Percentiles rank a stretch among this genome's conserved stretches.
Conservation (phyloP, 2,797 vertebrate species). For the Lophotriccus pileatus region DNA sequence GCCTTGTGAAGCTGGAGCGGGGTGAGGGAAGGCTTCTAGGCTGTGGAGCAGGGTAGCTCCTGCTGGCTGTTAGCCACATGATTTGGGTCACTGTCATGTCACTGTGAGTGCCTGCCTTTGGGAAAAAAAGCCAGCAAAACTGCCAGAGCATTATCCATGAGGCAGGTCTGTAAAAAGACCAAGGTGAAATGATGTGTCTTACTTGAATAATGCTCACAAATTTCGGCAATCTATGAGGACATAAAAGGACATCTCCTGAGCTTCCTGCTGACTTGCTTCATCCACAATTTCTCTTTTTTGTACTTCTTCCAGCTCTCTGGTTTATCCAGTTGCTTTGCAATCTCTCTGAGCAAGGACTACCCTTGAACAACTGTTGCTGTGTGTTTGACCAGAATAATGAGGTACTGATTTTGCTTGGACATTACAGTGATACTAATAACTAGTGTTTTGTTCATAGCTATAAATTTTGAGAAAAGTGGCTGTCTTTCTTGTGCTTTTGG, state of each 20-base stretch:
- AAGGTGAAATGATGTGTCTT: not conserved
- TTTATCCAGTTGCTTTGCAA: not conserved
- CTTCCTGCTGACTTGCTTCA: not conserved
- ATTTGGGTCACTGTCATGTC: not conserved
- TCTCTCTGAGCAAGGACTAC: not conserved
- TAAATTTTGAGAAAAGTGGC: not conserved
- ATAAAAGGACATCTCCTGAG: not conserved
- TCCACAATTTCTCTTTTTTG: not conserved
- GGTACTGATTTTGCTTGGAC: not conserved
- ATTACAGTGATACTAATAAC: not conserved
- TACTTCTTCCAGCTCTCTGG: rapidly evolving
- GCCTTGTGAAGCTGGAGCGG: not conserved
- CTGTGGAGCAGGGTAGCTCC: not conserved
- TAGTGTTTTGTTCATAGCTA: not conserved
- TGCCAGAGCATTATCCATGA: not conserved
- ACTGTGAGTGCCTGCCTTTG: not conserved
- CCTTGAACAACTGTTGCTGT: not conserved
- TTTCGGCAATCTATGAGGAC: not conserved
- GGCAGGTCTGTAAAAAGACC: not conserved
- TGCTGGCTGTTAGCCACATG: not conserved
- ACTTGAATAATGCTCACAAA: not conserved
- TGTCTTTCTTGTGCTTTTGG: not conserved
- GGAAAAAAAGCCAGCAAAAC: not conserved
- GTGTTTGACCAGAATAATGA: not conserved
- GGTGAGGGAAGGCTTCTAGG: not conserved